Percentiles rank a stretch among this genome's conserved stretches.
Conservation (phyloP, 2,797 vertebrate species). For the Centropyge bicolor region DNA sequence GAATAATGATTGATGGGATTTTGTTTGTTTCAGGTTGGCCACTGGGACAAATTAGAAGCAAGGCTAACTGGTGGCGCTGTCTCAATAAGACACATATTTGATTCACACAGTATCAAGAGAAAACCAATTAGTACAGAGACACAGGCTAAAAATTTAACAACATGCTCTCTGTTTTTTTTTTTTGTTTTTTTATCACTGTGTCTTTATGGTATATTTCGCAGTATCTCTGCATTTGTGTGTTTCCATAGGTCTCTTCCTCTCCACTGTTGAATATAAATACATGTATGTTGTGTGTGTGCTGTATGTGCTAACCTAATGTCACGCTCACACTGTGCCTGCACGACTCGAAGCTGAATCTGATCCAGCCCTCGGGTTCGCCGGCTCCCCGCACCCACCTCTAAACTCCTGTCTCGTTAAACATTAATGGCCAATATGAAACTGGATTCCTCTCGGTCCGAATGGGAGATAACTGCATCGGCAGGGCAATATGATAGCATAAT, state of each 20-base stretch:
- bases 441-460: constrained; percentile 73
- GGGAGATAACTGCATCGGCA: constrained; percentile 76
- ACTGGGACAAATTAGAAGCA: not conserved
- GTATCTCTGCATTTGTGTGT: not conserved
- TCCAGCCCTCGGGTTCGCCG: constrained; percentile 58
- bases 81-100: too few species aligned
- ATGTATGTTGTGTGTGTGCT: not conserved
- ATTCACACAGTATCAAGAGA: too few species aligned
- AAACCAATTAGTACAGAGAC: too few species aligned
- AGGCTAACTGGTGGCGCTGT: too few species aligned
- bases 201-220: not conserved
- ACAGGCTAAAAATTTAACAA: too few species aligned
- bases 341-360: constrained; percentile 44
- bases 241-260: not conserved
- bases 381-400: constrained; percentile 60
- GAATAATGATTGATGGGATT: too few species aligned
- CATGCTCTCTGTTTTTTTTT: too few species aligned
- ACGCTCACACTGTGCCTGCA: constrained; percentile 9
- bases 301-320: constrained; percentile 21
- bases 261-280: not conserved
- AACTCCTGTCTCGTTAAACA: constrained; percentile 80
- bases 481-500: constrained; percentile 81
- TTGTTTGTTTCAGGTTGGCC: not conserved
- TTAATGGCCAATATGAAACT: constrained; percentile 84
- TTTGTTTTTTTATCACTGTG: too few species aligned